A percentile compares a stretch with the other conserved stretches of the same genome.
phyloP scores from a whole-genome alignment of 1,140 invertebrate genomes.

The Calephelis virginiensis region DNA sequence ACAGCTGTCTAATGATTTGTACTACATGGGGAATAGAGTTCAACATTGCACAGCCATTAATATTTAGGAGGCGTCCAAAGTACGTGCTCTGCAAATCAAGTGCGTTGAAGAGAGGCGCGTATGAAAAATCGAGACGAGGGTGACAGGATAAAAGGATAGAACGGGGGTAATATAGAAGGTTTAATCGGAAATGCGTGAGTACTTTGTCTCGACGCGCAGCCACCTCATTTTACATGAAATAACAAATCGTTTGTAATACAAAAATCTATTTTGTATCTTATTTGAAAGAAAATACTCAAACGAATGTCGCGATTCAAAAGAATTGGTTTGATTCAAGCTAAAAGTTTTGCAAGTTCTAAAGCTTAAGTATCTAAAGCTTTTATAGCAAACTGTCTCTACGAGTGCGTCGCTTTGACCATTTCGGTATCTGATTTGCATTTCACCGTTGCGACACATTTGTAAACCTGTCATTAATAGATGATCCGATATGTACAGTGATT shows the following conservation, averaged over 20 bases:
- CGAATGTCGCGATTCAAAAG: too few relatives aligned
- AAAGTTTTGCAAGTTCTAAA: too few relatives aligned
- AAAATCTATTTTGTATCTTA: not conserved
- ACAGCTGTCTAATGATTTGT: conserved; percentile 26
- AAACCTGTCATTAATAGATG: too few relatives aligned
- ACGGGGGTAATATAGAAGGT: conserved; percentile 58
- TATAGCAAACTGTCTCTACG: too few relatives aligned
- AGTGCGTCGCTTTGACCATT: too few relatives aligned
- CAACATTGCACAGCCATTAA: conserved; percentile 29
- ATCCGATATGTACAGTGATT: too few relatives aligned
- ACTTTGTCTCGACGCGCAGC: conserved; percentile 34
- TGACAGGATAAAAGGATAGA: conserved; percentile 59
- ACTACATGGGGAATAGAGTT: conserved; percentile 39
- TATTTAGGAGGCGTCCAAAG: conserved; percentile 36
- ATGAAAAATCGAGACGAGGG: conserved; percentile 74
- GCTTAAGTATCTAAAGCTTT: too few relatives aligned
- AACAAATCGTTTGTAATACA: conserved; percentile 28
- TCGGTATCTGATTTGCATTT: too few relatives aligned
- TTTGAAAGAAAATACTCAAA: conserved; percentile 3
- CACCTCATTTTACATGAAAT: conserved; percentile 30
- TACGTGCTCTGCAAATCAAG: conserved; percentile 74
- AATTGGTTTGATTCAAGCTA: too few relatives aligned
- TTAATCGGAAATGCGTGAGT: conserved; percentile 65
- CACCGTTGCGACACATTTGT: too few relatives aligned
- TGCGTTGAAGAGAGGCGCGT: conserved; percentile 61